Evolutionary conservation across 2,113 vertebrate genomes (phyloP), one percentile per base, ranked within the genome.

Genomic region (Promerops cafer): DNA sequence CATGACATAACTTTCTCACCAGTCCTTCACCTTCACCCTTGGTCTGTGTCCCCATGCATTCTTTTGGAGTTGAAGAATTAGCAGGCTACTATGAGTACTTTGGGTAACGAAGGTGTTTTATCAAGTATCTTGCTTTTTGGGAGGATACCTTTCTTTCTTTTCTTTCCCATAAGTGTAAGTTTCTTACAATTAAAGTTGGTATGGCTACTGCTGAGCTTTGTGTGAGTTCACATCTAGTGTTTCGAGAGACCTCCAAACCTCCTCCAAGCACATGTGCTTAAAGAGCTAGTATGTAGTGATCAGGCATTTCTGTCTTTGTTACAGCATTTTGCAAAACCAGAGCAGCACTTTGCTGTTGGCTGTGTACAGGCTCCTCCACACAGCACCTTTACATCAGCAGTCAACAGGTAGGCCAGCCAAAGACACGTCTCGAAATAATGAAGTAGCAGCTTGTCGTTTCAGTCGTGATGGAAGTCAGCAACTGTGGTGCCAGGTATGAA

Each of bases 1-100:
- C 11, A 11, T 50, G 50, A 35, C 16, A 27, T 19, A 60, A 54
- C 12, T 50, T 80, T 89, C 70, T 47, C 39, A 77, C 2, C 3
- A 54, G 23, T 53, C 26, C 35, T 64, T 82, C 49, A 30, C 57
- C 15, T 81, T 78, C 7, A 40, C 71, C 54, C 47, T 74, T 86
- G 13, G 13, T 11, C 16, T 18, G 4, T 30, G 20, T 44, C 35
- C 22, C 44, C 0, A 0, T 7, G 16, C 12, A 1, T 39, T 89
- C 39, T 75, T 89, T 49, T 60, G 28, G 56, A 79, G 10, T 2
- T 81, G 31, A 52, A 37, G 21, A 53, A 63, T 70, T 31, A 81
- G 26, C 39, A 86, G 35, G 9, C 18, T 54, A 22, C 33, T 40
- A 6, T 0, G 1, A 86, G 44, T n/a, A 53, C 9, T 87, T 39